Evolutionary conservation across 2,888 invertebrate species (phyloP).

Genomic region (Metopia argyrocephala): DNA sequence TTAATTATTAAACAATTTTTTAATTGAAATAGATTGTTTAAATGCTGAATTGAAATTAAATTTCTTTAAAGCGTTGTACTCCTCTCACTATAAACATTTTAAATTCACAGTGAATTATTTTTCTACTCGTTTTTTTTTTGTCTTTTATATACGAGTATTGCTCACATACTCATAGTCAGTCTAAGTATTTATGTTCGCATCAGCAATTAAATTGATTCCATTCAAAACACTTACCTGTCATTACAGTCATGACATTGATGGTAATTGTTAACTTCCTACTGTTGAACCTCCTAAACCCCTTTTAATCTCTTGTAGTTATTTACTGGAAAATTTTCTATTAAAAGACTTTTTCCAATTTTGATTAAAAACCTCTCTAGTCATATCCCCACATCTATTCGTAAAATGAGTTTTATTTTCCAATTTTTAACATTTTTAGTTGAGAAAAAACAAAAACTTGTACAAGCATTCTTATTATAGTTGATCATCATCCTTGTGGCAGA

Average conservation of each 20-base stretch:
- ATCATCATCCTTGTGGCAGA: slow-evolving; percentile 22
- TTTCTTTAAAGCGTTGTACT: no score
- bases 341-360: slow-evolving; percentile 25
- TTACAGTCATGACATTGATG: slow-evolving; percentile 23
- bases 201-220: slow-evolving; percentile 36
- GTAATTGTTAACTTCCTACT: neutral
- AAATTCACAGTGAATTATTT: neutral
- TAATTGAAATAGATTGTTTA: neutral
- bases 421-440: neutral
- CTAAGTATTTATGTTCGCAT: neutral
- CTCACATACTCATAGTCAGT: neutral
- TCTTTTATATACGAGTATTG: neutral
- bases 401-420: slow-evolving; percentile 2
- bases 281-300: neutral
- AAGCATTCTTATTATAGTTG: slow-evolving; percentile 19
- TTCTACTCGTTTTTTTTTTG: neutral
- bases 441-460: neutral
- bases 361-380: slow-evolving; percentile 21
- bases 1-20: neutral
- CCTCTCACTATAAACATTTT: neutral
- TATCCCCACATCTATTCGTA: neutral
- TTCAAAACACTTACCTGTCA: slow-evolving; percentile 29
- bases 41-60: no score
- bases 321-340: slow-evolving; percentile 17
- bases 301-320: neutral